Conservation (phyloP, 2,797 vertebrate species). For the Pterois miles region DNA sequence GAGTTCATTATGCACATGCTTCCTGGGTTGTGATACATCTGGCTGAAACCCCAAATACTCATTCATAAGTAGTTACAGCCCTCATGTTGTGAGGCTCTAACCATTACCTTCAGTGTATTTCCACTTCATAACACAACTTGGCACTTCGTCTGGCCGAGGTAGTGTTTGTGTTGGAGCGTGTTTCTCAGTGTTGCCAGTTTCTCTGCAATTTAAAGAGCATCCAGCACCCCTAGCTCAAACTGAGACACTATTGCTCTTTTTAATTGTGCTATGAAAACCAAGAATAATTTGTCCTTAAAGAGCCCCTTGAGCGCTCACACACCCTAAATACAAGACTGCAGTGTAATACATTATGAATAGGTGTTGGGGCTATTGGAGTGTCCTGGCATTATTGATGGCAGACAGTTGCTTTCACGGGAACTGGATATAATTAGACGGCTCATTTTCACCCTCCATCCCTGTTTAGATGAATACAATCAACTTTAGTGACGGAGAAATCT, state of each 20-base stretch:
- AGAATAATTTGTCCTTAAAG: slow-evolving; percentile 37
- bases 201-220: slow-evolving; percentile 1
- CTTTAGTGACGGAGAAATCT: not conserved
- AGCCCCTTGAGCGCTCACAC: not conserved
- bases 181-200: slow-evolving; percentile 3
- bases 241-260: slow-evolving; percentile 2
- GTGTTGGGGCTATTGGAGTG: not conserved
- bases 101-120: not conserved
- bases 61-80: not conserved
- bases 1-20: not conserved
- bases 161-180: not conserved
- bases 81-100: not conserved
- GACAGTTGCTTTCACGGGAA: slow-evolving; percentile 3
- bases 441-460: not conserved
- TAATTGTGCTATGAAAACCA: slow-evolving; percentile 11
- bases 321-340: slow-evolving; percentile 3
- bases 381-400: slow-evolving; percentile 6
- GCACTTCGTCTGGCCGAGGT: not conserved
- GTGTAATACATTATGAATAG: slow-evolving; percentile 3
- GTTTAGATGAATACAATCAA: not conserved
- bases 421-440: slow-evolving; percentile 8
- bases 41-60: not conserved
- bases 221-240: not conserved
- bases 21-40: not conserved
- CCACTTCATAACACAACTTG: not conserved